Evolutionary conservation across 2,888 invertebrate genomes (phyloP).

Genomic region (Campoplex capitator): DNA sequence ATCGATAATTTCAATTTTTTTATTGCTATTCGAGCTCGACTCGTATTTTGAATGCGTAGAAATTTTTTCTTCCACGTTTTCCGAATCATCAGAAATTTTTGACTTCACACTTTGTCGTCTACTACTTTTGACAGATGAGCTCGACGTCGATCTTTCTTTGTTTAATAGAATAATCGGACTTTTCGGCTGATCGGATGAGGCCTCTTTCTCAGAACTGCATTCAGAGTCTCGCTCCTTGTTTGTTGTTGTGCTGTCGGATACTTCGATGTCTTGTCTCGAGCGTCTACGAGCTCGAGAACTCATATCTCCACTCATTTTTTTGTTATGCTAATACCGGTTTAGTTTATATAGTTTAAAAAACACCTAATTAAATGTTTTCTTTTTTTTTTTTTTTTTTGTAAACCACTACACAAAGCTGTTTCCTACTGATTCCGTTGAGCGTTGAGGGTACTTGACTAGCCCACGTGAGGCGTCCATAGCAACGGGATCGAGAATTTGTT

Average conservation of each 20-base stretch:
- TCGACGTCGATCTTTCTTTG: conserved; percentile 35
- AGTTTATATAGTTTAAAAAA: conserved; percentile 4
- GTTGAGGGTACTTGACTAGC: background rate
- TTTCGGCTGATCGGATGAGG: conserved; percentile 17
- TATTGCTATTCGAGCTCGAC: conserved; percentile 18
- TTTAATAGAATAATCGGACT: conserved; percentile 26
- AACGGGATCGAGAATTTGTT: conserved; percentile 32
- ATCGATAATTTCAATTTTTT: conserved; percentile 24
- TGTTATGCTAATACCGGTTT: background rate
- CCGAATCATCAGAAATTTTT: conserved; percentile 59
- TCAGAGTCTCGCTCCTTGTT: conserved; percentile 38
- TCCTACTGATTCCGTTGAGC: conserved; percentile 23
- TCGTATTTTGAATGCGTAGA: conserved; percentile 46
- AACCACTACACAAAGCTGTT: background rate
- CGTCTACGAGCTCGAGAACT: conserved; percentile 55
- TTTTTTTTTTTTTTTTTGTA: background rate
- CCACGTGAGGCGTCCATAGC: conserved; percentile 55
- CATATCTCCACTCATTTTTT: conserved; percentile 60
- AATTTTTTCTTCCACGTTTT: conserved; percentile 46
- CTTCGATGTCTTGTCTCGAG: conserved; percentile 38
- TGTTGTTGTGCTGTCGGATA: conserved; percentile 16
- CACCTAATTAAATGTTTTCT: background rate
- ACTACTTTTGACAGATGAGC: conserved; percentile 52
- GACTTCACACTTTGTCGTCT: conserved; percentile 36
- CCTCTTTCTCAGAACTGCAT: conserved; percentile 49